phyloP scores from a whole-genome alignment of 1,140 invertebrate genomes.

The Ephestia elutella region DNA sequence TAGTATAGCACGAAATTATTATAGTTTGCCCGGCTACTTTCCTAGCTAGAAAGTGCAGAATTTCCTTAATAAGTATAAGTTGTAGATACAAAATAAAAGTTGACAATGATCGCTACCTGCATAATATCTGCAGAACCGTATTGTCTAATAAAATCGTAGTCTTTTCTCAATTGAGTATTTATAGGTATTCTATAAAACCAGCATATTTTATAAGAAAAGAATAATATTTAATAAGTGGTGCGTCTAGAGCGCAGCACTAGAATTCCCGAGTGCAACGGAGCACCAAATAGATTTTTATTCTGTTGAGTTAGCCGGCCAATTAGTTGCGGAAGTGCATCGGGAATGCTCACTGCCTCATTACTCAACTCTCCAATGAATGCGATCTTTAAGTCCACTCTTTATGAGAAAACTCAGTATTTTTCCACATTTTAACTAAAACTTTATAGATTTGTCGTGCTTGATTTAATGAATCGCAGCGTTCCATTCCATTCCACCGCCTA shows the following conservation, averaged over 20 bases:
- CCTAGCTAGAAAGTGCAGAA: no score
- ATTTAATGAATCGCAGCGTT: not conserved
- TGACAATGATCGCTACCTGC: no score
- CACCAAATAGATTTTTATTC: constrained; percentile 53
- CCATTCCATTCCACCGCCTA: no score
- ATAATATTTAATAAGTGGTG: constrained; percentile 3
- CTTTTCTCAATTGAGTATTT: no score
- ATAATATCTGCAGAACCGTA: no score
- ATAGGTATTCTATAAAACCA: not conserved
- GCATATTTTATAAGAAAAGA: not conserved
- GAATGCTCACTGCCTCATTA: constrained; percentile 47
- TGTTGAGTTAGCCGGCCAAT: constrained; percentile 46
- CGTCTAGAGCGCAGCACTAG: constrained; percentile 32
- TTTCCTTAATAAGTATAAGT: no score
- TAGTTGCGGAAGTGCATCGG: constrained; percentile 46
- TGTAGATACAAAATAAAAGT: no score
- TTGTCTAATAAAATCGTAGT: no score
- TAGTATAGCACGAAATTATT: no score
- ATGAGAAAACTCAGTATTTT: constrained; percentile 16
- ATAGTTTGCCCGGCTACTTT: no score
- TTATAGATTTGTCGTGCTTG: no score
- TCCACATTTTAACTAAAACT: constrained; percentile 12
- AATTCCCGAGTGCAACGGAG: constrained; percentile 25
- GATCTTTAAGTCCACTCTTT: constrained; percentile 26
- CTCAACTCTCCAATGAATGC: constrained; percentile 35